Percentiles rank a stretch among this genome's conserved stretches.
phyloP scores from a whole-genome alignment of 2,888 invertebrate species.

The Mayetiola destructor region DNA sequence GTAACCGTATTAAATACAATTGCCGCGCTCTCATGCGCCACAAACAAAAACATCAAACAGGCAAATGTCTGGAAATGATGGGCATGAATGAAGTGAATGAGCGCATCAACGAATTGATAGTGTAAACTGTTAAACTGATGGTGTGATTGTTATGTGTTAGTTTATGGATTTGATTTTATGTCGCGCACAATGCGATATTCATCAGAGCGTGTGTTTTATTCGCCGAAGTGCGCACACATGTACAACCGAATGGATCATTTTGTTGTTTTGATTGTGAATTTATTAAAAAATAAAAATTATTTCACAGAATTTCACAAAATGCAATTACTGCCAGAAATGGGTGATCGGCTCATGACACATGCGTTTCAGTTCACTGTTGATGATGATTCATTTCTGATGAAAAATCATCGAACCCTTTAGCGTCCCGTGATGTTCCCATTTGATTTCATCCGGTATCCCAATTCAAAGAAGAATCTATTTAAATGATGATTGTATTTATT shows the following conservation, averaged over 20 bases:
- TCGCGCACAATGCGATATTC: not conserved
- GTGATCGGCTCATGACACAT: not conserved
- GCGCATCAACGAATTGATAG: not conserved
- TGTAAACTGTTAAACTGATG: not conserved
- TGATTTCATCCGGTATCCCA: too few relatives aligned
- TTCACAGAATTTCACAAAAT: not conserved
- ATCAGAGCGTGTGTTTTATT: slow-evolving; percentile 1
- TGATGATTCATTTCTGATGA: too few relatives aligned
- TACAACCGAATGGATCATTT: too few relatives aligned
- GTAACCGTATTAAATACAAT: not conserved
- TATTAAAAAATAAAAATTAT: slow-evolving; percentile 1
- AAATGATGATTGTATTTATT: too few relatives aligned
- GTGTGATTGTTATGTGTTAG: not conserved
- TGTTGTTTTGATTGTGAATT: not conserved
- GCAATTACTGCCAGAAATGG: not conserved
- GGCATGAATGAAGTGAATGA: not conserved
- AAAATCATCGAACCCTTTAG: too few relatives aligned
- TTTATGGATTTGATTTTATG: not conserved
- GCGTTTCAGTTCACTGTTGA: not conserved
- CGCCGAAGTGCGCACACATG: not conserved
- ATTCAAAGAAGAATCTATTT: too few relatives aligned
- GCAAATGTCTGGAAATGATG: not conserved
- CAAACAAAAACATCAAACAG: not conserved
- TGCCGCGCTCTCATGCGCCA: too few relatives aligned
- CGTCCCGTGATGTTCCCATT: too few relatives aligned